phyloP scores from a whole-genome alignment of 2,888 invertebrate species.

The Dexiosoma caninum region DNA sequence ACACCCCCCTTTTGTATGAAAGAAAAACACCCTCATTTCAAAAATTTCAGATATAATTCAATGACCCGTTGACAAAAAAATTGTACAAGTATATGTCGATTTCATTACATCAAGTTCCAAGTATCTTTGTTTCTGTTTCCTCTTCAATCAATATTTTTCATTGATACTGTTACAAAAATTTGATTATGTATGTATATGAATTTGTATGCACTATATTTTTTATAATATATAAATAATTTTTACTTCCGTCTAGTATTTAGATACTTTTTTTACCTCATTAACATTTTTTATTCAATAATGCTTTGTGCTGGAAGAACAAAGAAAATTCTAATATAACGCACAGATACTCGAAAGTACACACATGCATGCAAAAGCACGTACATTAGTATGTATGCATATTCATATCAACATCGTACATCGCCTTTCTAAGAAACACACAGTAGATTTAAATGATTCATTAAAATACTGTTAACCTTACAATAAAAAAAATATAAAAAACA shows the following conservation, averaged over 20 bases:
- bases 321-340: slow-evolving; percentile 38
- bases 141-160: no score
- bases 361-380: neutral
- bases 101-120: no score
- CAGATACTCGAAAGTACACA: slow-evolving; percentile 17
- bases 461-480: slow-evolving; percentile 56
- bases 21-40: slow-evolving; percentile 4
- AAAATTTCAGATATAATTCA: slow-evolving; percentile 39
- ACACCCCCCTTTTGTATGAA: neutral
- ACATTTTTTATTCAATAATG: slow-evolving; percentile 5
- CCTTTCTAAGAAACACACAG: slow-evolving; percentile 6
- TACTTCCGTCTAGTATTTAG: neutral
- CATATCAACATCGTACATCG: slow-evolving; percentile 2
- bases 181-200: no score
- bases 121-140: no score
- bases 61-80: slow-evolving; percentile 52
- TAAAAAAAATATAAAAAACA: slow-evolving; percentile 34
- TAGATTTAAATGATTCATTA: slow-evolving; percentile 58
- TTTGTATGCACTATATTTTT: no score
- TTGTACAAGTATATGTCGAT: no score
- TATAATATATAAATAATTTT: neutral
- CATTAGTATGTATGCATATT: neutral
- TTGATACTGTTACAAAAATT: no score
- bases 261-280: neutral
- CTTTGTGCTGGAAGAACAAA: slow-evolving; percentile 60